Base-by-base conservation (phyloP, 1,140 invertebrate species). In the Radopholus similis region DNA sequence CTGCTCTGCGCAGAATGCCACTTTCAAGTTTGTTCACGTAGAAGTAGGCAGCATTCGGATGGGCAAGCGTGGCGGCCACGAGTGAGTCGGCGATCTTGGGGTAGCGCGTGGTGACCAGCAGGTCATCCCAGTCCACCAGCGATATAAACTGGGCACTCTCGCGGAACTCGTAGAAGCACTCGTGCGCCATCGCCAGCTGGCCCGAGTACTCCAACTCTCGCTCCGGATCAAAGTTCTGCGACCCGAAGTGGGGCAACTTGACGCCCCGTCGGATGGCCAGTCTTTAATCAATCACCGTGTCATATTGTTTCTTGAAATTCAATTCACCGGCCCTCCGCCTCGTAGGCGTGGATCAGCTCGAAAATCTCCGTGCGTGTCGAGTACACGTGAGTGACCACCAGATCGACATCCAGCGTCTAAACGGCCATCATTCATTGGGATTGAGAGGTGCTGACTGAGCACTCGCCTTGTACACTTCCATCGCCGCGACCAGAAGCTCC, bases 111-210 rank as follows among this genome's bases (percentile, higher is more conserved):
- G 60, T 64, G 44, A 70, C 47, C 18, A 73, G 54, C 40, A 73
- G 44, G 44, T 73, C 71, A 38, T 73, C 71, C 71, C 71, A 73
- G 38, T 73, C 71, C 23, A 65, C 30, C 23, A 73, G 47, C 35
- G 68, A 42, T 6, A 73, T 76, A 51, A 73, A 73, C 34, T 71
- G 49, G 9, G 71, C 66, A 35, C 66, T 71, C 28, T 77, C 73
- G 21, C 60, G 38, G 37, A 73, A 73, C 38, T 76, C 74, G 44
- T 65, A 73, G 21, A 73, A 47, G 54, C 71, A 73, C 23, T 70
- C 54, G 26, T 71, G 64, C 26, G 53, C 60, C 56, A 66, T 47
- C 21, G 64, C 30, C 23, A 66, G 28, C 38, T 66, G 64, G 5
- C 64, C 64, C 8, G 66, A 70, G 32, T 55, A 68, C 65, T 68